Evolutionary conservation across 2,797 vertebrate species (phyloP), one percentile per base, ranked within the genome.

Genomic region (Chloroceryle amazona): DNA sequence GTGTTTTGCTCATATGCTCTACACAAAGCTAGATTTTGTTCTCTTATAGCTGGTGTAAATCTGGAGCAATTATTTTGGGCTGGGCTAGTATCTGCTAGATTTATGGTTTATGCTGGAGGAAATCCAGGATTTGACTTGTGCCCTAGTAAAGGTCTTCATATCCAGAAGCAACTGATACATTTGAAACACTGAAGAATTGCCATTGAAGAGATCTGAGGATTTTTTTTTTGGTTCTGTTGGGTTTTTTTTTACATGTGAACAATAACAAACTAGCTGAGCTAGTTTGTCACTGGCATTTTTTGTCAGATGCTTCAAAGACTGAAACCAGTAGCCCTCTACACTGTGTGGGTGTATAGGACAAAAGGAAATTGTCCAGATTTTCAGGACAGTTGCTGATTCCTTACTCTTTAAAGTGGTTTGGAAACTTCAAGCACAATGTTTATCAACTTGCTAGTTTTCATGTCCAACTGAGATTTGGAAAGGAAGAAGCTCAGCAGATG

Each of bases 401-500:
- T 86, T 70, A 37, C 12, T 15, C 85, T 86, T 90, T 91, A 62
- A 87, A 91, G 93, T 95, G 82, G 84, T 85, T 91, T 96, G 84
- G 89, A 95, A 95, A 92, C 55, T 89, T 89, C 35, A 70, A 80
- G 66, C 44, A 35, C 21, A 68, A 44, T 92, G 65, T 93, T 95
- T 91, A 86, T 97, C 83, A 76, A 52, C 67, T 91, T 46, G 44
- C 71, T 92, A 29, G 49, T 81, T 96, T 96, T 94, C 81, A 66
- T 86, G 78, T 96, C 49, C 3, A 1, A 63, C 57, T 80, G 88
- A 89, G 82, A 93, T 49, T 96, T 76, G 90, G 95, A 96, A 97
- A 97, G 96, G 97, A 97, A 96, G 95, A 92, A 75, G 62, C 62
- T 92, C 4, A 33, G 89, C 82, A 94, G 96, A 95, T 70, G 39